Conservation (phyloP, 2,113 vertebrate species). For the Anoura caudifer region DNA sequence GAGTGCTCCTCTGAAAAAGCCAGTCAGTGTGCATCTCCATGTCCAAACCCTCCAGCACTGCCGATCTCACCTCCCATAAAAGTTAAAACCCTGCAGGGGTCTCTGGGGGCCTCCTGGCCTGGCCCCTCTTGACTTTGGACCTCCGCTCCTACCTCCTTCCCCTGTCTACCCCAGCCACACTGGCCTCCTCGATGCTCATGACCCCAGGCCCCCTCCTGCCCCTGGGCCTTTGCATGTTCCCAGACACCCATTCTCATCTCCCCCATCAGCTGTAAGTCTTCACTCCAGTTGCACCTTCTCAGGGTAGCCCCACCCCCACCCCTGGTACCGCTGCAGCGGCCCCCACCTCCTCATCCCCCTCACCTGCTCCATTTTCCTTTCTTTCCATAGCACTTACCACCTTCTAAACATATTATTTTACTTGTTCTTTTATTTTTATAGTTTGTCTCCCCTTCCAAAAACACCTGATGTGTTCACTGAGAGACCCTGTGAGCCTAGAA, state of each 20-base stretch:
- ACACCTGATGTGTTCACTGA: background rate
- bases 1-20: background rate
- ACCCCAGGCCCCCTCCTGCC: background rate
- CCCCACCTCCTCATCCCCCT: background rate
- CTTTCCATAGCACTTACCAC: background rate
- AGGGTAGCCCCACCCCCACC: background rate
- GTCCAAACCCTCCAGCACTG: background rate
- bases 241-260: background rate
- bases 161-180: rapidly evolving
- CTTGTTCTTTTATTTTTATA: background rate
- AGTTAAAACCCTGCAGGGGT: background rate
- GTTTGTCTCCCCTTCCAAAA: background rate
- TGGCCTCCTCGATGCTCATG: background rate
- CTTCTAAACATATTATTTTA: background rate
- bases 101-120: background rate
- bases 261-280: background rate
- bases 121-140: background rate
- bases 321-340: background rate
- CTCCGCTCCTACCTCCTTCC: background rate
- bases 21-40: background rate
- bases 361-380: background rate
- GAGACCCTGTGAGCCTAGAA: background rate
- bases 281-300: background rate
- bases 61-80: background rate
- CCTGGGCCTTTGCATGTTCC: background rate